These are phyloP conservation scores for Lacanobia wlatinum DNA, from an alignment of 2,888 invertebrate species.

Conservation along the genomic window DNA sequence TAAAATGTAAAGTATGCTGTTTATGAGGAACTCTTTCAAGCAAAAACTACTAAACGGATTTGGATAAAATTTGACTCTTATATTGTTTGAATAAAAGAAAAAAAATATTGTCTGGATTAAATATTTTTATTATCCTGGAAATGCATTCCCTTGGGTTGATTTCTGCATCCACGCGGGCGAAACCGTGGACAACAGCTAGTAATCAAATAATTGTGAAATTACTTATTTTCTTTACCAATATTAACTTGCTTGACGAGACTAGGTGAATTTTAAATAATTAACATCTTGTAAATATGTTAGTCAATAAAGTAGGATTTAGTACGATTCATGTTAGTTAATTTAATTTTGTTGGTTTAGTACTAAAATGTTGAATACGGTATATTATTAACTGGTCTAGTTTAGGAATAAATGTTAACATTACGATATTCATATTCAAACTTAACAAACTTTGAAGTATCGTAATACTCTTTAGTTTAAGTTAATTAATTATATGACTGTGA, in stretches of 20 bases:
- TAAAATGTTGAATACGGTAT: background rate
- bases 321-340: background rate
- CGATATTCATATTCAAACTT: background rate
- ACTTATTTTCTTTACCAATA: background rate
- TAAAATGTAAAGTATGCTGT: too few relatives aligned
- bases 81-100: too few relatives aligned
- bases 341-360: background rate
- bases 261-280: too few relatives aligned
- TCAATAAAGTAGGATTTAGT: background rate
- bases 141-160: too few relatives aligned
- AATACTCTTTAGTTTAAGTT: background rate
- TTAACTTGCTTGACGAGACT: background rate
- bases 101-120: too few relatives aligned
- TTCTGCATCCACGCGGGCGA: too few relatives aligned
- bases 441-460: background rate
- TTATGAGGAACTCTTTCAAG: too few relatives aligned
- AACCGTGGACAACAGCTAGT: too few relatives aligned
- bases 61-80: too few relatives aligned
- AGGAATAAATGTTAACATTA: background rate
- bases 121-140: too few relatives aligned
- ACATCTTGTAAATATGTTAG: conserved; percentile 1
- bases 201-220: too few relatives aligned
- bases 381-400: background rate
- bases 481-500: background rate
- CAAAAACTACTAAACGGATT: too few relatives aligned